A percentile compares a stretch with the other conserved stretches of the same genome.
phyloP scores from a whole-genome alignment of 2,797 vertebrate genomes.

The Mormyrus proboscirostris region DNA sequence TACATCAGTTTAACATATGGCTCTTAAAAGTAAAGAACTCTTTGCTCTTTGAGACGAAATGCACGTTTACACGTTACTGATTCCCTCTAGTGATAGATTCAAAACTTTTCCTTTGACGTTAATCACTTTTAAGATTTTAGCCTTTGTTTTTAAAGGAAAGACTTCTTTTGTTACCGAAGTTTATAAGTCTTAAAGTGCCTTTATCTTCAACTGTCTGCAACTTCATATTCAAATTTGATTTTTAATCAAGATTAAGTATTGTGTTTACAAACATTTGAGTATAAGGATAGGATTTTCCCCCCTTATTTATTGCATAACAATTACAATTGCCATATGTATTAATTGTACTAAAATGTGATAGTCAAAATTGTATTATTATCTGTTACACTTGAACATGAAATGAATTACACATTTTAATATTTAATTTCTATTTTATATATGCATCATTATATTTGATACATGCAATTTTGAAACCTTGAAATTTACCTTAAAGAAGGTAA shows the following conservation, averaged over 20 bases:
- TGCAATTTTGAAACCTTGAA: background rate
- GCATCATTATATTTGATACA: slow-evolving; percentile 10
- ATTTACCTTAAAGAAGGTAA: background rate
- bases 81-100: slow-evolving; percentile 30
- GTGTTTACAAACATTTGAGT: slow-evolving; percentile 67
- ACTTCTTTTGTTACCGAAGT: slow-evolving; percentile 58
- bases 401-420: too few species aligned
- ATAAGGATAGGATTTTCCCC: slow-evolving; percentile 49
- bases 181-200: slow-evolving; percentile 56
- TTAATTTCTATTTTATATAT: too few species aligned
- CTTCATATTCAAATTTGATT: slow-evolving; percentile 33
- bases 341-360: slow-evolving; percentile 33
- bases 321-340: slow-evolving; percentile 51
- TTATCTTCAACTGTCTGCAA: slow-evolving; percentile 47
- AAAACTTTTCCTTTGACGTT: slow-evolving; percentile 47
- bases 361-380: slow-evolving; percentile 25
- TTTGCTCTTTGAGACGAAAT: slow-evolving; percentile 39
- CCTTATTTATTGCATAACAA: slow-evolving; percentile 45
- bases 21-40: slow-evolving; percentile 25
- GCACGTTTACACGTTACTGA: slow-evolving; percentile 48
- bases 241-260: slow-evolving; percentile 33
- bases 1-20: slow-evolving; percentile 24
- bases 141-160: slow-evolving; percentile 52
- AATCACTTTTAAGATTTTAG: slow-evolving; percentile 50
- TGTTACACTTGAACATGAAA: slow-evolving; percentile 33